Conservation (phyloP, 2,797 vertebrate genomes). For the Spinibarbus caldwelli region DNA sequence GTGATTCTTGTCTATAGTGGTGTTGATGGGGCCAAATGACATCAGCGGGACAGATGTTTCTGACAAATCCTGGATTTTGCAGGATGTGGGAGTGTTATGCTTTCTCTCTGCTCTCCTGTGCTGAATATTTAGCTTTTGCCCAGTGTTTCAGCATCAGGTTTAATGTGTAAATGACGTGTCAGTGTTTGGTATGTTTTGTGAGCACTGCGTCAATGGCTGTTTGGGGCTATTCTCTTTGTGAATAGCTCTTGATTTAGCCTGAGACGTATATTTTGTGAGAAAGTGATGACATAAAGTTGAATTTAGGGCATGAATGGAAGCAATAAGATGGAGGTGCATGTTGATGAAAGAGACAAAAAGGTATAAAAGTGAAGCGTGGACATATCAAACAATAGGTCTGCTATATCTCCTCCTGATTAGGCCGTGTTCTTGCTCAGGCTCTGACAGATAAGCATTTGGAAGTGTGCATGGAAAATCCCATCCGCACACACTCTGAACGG, state of each 20-base stretch:
- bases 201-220: neutral
- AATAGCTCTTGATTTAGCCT: slow-evolving; percentile 1
- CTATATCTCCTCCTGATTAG: neutral
- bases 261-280: neutral
- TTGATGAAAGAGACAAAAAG: neutral
- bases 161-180: neutral
- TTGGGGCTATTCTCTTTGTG: neutral
- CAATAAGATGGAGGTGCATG: neutral
- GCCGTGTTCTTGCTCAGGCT: neutral
- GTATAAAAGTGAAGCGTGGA: neutral
- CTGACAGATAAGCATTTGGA: slow-evolving; percentile 31
- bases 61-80: slow-evolving; percentile 55
- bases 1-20: neutral
- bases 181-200: neutral
- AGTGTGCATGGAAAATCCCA: slow-evolving; percentile 25
- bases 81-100: slow-evolving; percentile 1
- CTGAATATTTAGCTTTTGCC: neutral
- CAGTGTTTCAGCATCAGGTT: neutral
- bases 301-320: slow-evolving; percentile 7
- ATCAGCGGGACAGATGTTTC: slow-evolving; percentile 49
- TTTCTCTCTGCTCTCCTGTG: too few relatives aligned
- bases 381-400: slow-evolving; percentile 6
- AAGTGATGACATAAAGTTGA: neutral
- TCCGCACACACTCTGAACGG: neutral
- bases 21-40: slow-evolving; percentile 16